These are phyloP conservation scores for Calidris pugnax DNA, from an alignment of 2,113 vertebrate genomes.

Conservation along the genomic window DNA sequence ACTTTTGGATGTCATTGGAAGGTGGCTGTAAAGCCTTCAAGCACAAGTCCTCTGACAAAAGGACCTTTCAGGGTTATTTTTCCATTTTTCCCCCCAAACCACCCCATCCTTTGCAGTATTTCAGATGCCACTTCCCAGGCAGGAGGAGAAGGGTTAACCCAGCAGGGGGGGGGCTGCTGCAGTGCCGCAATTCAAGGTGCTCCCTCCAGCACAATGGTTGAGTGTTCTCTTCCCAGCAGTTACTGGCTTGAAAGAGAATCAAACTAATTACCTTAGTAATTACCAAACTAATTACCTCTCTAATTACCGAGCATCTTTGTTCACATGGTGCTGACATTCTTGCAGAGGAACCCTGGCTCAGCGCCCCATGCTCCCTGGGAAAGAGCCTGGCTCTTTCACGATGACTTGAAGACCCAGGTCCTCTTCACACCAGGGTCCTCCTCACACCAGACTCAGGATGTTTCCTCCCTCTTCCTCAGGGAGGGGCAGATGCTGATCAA, in stretches of 20 bases:
- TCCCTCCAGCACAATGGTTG: not conserved
- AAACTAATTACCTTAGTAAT: slow-evolving; percentile 70
- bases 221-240: slow-evolving; percentile 12
- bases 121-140: not conserved
- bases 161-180: not conserved
- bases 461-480: not conserved
- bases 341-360: slow-evolving; percentile 14
- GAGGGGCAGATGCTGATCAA: not conserved
- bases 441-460: not conserved
- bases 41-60: not conserved
- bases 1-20: not conserved
- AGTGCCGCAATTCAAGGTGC: not conserved
- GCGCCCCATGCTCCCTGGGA: not conserved
- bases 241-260: slow-evolving; percentile 54
- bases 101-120: fast-evolving
- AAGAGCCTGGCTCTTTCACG: not conserved
- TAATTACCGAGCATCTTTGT: slow-evolving; percentile 58
- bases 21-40: not conserved
- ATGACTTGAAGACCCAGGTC: not conserved
- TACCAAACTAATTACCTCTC: slow-evolving; percentile 68
- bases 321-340: not conserved
- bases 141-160: slow-evolving; percentile 19
- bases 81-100: not conserved
- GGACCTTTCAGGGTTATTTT: not conserved
- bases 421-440: not conserved